phyloP scores from a whole-genome alignment of 2,888 invertebrate species.

The Tipula lateralis region DNA sequence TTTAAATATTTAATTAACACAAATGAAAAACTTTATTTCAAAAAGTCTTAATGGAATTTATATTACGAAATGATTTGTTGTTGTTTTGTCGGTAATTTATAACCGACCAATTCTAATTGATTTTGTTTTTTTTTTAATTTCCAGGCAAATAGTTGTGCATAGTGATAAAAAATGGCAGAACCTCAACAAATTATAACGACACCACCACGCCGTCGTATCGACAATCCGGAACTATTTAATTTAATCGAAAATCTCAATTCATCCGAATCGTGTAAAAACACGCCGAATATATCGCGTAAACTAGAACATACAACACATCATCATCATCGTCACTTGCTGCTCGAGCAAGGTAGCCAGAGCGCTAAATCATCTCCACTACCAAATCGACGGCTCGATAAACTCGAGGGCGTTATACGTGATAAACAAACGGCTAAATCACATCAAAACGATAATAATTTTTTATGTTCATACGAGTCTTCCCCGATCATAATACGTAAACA shows the following conservation, averaged over 20 bases:
- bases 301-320: conserved; percentile 33
- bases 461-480: conserved; percentile 35
- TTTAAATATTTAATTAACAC: neutral
- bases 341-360: conserved; percentile 37
- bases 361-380: conserved; percentile 37
- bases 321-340: conserved; percentile 33
- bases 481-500: conserved; percentile 33
- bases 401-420: conserved; percentile 37
- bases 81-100: neutral
- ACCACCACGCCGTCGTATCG: conserved; percentile 34
- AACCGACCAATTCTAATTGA: neutral
- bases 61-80: neutral
- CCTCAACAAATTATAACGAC: conserved; percentile 35
- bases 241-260: conserved; percentile 30
- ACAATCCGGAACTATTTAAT: conserved; percentile 31
- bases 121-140: neutral
- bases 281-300: conserved; percentile 35
- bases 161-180: conserved; percentile 35
- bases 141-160: neutral
- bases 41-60: neutral
- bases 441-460: neutral
- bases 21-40: neutral
- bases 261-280: conserved; percentile 37
- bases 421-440: conserved; percentile 34
- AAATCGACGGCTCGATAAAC: conserved; percentile 37